phyloP scores from a whole-genome alignment of 2,797 vertebrate species.

The Acanthis flammea region DNA sequence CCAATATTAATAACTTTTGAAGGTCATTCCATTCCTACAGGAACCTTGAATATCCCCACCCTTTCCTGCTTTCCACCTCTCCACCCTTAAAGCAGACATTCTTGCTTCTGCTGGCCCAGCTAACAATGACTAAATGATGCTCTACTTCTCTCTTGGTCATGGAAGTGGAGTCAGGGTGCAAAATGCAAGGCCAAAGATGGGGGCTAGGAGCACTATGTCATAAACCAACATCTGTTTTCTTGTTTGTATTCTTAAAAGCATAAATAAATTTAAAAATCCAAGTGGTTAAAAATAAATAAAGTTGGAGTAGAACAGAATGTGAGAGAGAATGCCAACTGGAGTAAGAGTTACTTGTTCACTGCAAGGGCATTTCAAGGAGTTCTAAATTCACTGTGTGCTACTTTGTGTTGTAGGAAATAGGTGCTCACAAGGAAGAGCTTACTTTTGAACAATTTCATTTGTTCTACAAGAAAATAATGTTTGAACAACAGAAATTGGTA shows the following conservation, averaged over 20 bases:
- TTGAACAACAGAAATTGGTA: constrained; percentile 91
- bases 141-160: background rate
- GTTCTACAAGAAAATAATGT: constrained; percentile 96
- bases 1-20: background rate
- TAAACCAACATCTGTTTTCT: background rate
- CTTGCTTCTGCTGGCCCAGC: background rate
- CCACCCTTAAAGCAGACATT: background rate
- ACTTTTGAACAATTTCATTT: constrained; percentile 95
- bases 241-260: background rate
- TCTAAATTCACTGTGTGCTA: background rate
- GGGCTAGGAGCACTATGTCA: background rate
- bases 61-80: background rate
- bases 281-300: background rate
- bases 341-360: background rate
- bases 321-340: background rate
- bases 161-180: background rate
- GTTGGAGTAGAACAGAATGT: background rate
- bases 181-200: background rate
- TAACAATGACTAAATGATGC: background rate
- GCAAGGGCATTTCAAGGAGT: background rate
- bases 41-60: constrained; percentile 6
- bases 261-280: background rate
- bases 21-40: background rate
- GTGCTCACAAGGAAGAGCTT: constrained; percentile 87
- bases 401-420: constrained; percentile 81